A percentile compares a stretch with the other conserved stretches of the same genome.
phyloP scores from a whole-genome alignment of 1,140 invertebrate species.

The Steinernema feltiae region DNA sequence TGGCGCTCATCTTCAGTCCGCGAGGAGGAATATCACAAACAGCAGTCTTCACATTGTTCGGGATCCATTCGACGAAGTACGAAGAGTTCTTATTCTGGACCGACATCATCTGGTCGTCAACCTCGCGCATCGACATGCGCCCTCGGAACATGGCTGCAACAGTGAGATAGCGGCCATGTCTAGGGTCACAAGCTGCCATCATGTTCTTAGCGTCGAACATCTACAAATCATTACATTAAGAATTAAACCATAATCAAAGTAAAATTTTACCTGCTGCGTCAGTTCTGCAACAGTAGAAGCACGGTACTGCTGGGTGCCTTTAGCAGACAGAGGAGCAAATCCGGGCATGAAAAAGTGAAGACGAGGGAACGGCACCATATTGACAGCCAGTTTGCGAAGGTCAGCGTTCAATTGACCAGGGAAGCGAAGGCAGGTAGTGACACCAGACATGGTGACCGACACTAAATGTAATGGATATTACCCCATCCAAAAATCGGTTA shows the following conservation, averaged over 20 bases:
- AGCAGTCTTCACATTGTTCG: constrained; percentile 67
- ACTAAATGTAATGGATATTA: constrained; percentile 51
- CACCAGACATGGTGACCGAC: constrained; percentile 73
- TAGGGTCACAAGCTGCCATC: constrained; percentile 79
- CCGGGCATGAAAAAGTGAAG: constrained; percentile 93
- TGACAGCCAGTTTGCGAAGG: constrained; percentile 83
- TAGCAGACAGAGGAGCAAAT: constrained; percentile 82
- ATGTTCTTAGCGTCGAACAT: constrained; percentile 74
- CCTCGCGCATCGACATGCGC: constrained; percentile 82
- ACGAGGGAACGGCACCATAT: constrained; percentile 89
- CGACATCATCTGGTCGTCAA: constrained; percentile 66
- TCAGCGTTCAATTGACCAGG: constrained; percentile 70
- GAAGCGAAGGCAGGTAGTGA: constrained; percentile 67
- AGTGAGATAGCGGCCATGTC: constrained; percentile 82
- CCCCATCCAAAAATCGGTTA: neutral
- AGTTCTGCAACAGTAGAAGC: constrained; percentile 78
- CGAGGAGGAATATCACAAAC: constrained; percentile 64
- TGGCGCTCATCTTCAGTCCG: constrained; percentile 63
- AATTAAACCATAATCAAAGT: neutral
- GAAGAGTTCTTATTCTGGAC: constrained; percentile 64
- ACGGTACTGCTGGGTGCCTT: constrained; percentile 65
- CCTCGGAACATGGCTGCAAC: constrained; percentile 85
- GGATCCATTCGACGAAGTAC: constrained; percentile 69
- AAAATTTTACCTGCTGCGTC: constrained; percentile 69
- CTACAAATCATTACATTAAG: neutral